phyloP scores from a whole-genome alignment of 2,113 vertebrate genomes.

The Mystacornis crossleyi region DNA sequence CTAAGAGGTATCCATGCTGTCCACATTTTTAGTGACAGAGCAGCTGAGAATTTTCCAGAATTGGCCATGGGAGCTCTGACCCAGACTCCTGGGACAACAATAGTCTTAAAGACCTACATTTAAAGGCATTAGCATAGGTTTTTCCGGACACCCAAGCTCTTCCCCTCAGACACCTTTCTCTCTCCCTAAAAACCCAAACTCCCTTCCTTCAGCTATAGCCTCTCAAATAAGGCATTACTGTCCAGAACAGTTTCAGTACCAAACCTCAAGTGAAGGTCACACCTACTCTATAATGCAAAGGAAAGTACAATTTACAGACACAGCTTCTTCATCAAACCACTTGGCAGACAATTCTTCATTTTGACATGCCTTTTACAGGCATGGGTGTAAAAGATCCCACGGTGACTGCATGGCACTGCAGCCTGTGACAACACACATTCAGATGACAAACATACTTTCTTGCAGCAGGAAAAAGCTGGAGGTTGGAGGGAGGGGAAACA shows the following conservation, averaged over 20 bases:
- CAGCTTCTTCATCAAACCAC: background rate
- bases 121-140: background rate
- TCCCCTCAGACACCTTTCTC: background rate
- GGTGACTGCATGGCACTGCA: background rate
- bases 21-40: background rate
- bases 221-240: background rate
- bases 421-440: background rate
- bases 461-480: background rate
- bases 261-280: background rate
- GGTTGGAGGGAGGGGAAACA: fast-evolving
- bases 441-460: background rate
- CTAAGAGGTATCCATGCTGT: background rate
- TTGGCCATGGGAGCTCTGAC: background rate
- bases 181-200: background rate
- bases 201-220: background rate
- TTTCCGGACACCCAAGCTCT: background rate
- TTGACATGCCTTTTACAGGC: background rate
- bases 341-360: background rate
- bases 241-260: background rate
- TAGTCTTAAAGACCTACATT: background rate
- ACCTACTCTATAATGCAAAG: background rate
- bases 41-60: background rate
- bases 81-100: background rate
- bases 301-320: background rate
- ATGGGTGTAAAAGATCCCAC: fast-evolving